Percentiles rank a stretch among this genome's conserved stretches.
Evolutionary conservation across 2,797 vertebrate species (phyloP).

Genomic region (Holocentrus rufus): DNA sequence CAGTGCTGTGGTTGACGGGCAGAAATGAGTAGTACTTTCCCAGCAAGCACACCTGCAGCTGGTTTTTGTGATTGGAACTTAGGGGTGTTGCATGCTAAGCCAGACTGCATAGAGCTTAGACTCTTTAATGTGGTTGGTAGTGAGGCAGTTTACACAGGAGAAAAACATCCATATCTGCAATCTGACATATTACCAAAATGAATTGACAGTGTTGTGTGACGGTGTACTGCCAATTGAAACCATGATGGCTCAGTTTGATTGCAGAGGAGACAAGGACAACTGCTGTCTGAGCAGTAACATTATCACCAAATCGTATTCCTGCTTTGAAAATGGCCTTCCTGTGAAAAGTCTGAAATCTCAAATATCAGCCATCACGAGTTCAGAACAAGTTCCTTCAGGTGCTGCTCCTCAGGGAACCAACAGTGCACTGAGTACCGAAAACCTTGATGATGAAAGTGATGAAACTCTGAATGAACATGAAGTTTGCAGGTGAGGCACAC

Average conservation of each 20-base stretch:
- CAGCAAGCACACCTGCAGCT: conserved; percentile 60
- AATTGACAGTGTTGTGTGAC: neutral
- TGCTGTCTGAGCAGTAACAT: neutral
- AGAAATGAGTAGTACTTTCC: neutral
- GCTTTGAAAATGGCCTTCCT: neutral
- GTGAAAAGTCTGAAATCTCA: conserved; percentile 14
- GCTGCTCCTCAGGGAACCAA: conserved; percentile 5
- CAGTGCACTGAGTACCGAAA: neutral
- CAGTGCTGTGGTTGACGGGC: neutral
- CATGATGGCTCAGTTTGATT: conserved; percentile 42
- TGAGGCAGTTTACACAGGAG: neutral
- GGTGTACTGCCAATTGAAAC: neutral
- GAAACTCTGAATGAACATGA: conserved; percentile 11
- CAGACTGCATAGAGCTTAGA: neutral
- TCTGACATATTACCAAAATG: neutral
- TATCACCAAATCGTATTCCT: neutral
- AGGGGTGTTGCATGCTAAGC: neutral
- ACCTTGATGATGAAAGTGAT: neutral
- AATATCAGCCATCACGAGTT: neutral
- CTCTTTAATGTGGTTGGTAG: conserved; percentile 2
- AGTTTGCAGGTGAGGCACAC: conserved; percentile 51
- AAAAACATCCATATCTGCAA: neutral
- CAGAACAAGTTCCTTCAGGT: neutral
- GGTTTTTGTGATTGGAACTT: conserved; percentile 64
- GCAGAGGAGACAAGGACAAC: conserved; percentile 3